phyloP scores from a whole-genome alignment of 2,888 invertebrate genomes.

The Keiferia lycopersicella region DNA sequence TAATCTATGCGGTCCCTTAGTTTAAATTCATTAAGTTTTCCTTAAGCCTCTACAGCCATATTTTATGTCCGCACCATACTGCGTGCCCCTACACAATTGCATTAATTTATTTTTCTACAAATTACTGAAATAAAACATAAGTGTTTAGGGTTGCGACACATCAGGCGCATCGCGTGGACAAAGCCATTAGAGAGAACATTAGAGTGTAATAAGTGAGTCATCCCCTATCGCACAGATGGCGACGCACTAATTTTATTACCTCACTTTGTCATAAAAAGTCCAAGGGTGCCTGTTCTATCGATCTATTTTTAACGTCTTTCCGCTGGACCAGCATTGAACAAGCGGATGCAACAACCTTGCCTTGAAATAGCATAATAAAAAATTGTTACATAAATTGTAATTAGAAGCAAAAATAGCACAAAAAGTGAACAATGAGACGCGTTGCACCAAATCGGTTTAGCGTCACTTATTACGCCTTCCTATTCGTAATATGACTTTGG shows the following conservation, averaged over 20 bases:
- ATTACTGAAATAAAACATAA: slow-evolving; percentile 8
- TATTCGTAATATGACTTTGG: slow-evolving; percentile 19
- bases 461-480: not conserved
- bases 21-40: not conserved
- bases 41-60: slow-evolving; percentile 1
- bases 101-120: not conserved
- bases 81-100: not conserved
- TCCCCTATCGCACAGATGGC: slow-evolving; percentile 56
- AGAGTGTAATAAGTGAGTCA: slow-evolving; percentile 46
- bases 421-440: slow-evolving; percentile 3
- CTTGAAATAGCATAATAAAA: slow-evolving; percentile 7
- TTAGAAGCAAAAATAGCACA: slow-evolving; percentile 5
- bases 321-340: slow-evolving; percentile 12
- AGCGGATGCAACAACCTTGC: slow-evolving; percentile 9
- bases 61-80: not conserved
- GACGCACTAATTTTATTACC: slow-evolving; percentile 45
- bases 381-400: slow-evolving; percentile 9
- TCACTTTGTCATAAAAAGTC: slow-evolving; percentile 37
- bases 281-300: slow-evolving; percentile 11
- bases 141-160: slow-evolving; percentile 10
- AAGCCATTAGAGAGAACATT: slow-evolving; percentile 38
- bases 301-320: slow-evolving; percentile 12
- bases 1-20: slow-evolving; percentile 29
- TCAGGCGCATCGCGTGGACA: slow-evolving; percentile 41
- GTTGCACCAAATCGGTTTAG: slow-evolving; percentile 2